phyloP scores from a whole-genome alignment of 64 coral and sea anemone genomes.

The Dendrophyllia cribrosa region DNA sequence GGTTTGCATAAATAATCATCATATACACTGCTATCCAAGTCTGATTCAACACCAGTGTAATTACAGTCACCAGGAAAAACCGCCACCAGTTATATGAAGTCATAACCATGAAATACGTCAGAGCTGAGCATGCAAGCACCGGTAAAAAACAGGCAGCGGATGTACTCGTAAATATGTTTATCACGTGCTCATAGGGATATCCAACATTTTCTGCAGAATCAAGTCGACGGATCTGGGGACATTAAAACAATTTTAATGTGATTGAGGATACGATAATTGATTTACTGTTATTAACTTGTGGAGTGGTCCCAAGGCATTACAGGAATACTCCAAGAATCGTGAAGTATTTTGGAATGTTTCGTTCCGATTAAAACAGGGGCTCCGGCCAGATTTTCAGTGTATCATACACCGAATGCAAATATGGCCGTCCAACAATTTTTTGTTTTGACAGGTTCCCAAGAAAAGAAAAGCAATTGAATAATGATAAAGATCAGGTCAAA shows the following conservation, averaged over 20 bases:
- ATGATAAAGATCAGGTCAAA: no score
- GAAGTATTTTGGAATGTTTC: no score
- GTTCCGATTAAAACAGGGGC: no score
- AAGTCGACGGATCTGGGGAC: constrained; percentile 30
- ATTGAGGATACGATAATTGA: no score
- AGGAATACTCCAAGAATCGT: no score
- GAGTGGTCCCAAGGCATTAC: no score
- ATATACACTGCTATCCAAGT: constrained; percentile 81
- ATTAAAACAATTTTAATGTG: neutral
- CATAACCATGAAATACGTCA: constrained; percentile 80
- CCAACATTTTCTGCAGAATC: constrained; percentile 52
- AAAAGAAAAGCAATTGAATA: no score
- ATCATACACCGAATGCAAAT: no score
- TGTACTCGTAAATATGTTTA: constrained; percentile 54
- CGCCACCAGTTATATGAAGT: constrained; percentile 64
- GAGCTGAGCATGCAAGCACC: constrained; percentile 39
- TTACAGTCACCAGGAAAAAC: constrained; percentile 60
- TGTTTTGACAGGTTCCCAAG: no score
- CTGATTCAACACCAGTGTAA: constrained; percentile 74
- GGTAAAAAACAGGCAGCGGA: constrained; percentile 60
- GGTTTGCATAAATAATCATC: constrained; percentile 61
- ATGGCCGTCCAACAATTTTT: no score
- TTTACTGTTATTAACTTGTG: no score
- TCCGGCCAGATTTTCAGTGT: no score
- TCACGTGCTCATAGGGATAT: constrained; percentile 66